A percentile compares a stretch with the other conserved stretches of the same genome.
Conservation (phyloP, 2,888 invertebrate species). For the Phaedon cochleariae region DNA sequence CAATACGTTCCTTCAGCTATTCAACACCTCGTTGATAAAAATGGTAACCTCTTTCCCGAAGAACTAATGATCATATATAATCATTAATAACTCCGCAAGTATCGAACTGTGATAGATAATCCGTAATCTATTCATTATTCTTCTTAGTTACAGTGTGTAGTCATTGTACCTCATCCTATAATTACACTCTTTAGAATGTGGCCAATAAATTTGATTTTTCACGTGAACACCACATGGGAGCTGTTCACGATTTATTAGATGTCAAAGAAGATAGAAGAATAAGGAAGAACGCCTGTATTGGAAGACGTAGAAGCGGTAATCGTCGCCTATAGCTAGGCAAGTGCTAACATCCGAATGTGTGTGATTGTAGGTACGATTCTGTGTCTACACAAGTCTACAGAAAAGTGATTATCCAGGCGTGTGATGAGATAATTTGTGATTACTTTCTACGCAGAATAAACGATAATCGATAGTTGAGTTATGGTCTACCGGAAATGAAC, state of each 20-base stretch:
- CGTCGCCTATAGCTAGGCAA: background rate
- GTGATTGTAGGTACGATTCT: background rate
- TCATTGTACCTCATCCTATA: constrained; percentile 22
- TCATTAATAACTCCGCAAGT: constrained; percentile 16
- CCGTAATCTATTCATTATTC: constrained; percentile 10
- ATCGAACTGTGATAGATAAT: constrained; percentile 9
- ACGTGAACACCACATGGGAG: constrained; percentile 2
- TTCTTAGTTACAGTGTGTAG: constrained; percentile 11
- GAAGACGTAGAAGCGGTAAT: constrained; percentile 1
- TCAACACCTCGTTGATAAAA: background rate
- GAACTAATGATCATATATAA: constrained; percentile 20
- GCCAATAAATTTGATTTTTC: constrained; percentile 13
- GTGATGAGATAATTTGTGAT: background rate
- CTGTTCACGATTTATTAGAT: constrained; percentile 16
- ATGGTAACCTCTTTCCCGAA: constrained; percentile 1
- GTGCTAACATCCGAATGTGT: background rate
- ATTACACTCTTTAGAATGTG: constrained; percentile 18
- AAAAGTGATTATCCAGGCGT: background rate
- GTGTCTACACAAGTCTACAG: background rate
- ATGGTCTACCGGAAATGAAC: too few species aligned
- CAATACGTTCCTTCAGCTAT: background rate
- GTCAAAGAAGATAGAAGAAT: constrained; percentile 7
- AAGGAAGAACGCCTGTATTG: background rate
- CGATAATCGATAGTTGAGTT: background rate
- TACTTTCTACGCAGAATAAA: background rate